A percentile compares a stretch with the other conserved stretches of the same genome.
phyloP scores from a whole-genome alignment of 2,888 invertebrate species.

The Cynaeus angustus region DNA sequence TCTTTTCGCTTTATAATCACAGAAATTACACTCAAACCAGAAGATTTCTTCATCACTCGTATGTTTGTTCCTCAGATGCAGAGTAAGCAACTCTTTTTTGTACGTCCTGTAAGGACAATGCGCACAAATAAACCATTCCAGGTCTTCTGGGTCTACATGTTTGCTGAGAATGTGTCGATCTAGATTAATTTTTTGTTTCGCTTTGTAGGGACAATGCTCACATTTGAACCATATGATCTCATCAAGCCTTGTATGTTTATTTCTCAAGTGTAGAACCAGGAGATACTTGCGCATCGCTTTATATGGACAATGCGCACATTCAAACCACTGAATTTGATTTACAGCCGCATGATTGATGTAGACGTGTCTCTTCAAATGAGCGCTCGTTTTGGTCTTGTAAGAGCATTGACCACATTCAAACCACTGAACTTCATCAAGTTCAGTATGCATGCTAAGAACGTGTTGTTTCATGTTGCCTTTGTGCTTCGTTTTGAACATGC shows the following conservation, averaged over 20 bases:
- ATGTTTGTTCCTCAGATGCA: constrained; percentile 8
- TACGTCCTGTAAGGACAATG: constrained; percentile 23
- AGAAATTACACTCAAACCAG: constrained; percentile 11
- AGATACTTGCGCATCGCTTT: constrained; percentile 26
- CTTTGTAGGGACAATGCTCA: constrained; percentile 25
- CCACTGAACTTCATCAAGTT: constrained; percentile 5
- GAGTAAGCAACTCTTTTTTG: constrained; percentile 8
- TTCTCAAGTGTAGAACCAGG: constrained; percentile 22
- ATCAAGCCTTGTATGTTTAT: constrained; percentile 12
- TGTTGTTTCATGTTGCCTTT: constrained; percentile 21
- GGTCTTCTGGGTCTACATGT: constrained; percentile 2
- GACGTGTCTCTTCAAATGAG: constrained; percentile 3
- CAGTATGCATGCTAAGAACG: constrained; percentile 10
- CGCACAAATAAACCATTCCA: constrained; percentile 39
- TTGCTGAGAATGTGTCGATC: constrained; percentile 8
- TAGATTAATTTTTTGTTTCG: constrained; percentile 23
- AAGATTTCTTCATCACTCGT: constrained; percentile 1
- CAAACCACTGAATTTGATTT: constrained; percentile 19
- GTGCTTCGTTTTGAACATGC: constrained; percentile 6
- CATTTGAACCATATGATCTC: constrained; percentile 7
- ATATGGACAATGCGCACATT: constrained; percentile 40
- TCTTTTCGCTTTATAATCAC: constrained; percentile 11
- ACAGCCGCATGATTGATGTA: constrained; percentile 3
- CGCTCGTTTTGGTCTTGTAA: constrained; percentile 22
- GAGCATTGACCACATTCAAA: constrained; percentile 39